A percentile compares a stretch with the other conserved stretches of the same genome.
These are phyloP conservation scores for Siniperca knerii DNA, from an alignment of 2,113 vertebrate genomes.

Conservation along the genomic window DNA sequence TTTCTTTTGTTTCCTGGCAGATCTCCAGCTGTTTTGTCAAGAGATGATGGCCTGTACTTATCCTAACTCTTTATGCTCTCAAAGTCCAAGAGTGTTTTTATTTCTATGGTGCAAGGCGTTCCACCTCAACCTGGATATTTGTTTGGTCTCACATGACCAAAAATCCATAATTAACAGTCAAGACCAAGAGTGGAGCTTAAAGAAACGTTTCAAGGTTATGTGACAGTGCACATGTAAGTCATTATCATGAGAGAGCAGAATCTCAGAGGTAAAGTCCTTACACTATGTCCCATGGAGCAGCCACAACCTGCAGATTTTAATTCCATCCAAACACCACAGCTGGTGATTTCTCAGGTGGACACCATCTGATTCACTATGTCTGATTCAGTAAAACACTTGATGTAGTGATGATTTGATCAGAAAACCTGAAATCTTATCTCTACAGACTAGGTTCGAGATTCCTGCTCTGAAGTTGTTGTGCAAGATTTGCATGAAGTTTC, in stretches of 20 bases:
- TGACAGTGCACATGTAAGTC: not conserved
- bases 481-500: not conserved
- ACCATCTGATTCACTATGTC: not conserved
- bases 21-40: not conserved
- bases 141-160: not conserved
- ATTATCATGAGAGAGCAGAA: not conserved
- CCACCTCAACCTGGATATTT: not conserved
- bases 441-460: not conserved
- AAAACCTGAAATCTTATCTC: not conserved
- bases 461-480: not conserved
- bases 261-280: not conserved
- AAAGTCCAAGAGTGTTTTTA: not conserved
- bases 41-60: not conserved
- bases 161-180: not conserved
- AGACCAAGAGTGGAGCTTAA: not conserved
- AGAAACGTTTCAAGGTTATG: not conserved
- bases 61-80: not conserved
- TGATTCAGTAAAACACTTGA: not conserved
- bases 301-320: not conserved
- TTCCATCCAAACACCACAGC: not conserved
- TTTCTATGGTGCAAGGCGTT: not conserved
- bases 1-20: not conserved
- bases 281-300: not conserved
- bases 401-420: not conserved
- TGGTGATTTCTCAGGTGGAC: not conserved